phyloP scores from a whole-genome alignment of 2,797 vertebrate genomes.

The Vipera latastei region DNA sequence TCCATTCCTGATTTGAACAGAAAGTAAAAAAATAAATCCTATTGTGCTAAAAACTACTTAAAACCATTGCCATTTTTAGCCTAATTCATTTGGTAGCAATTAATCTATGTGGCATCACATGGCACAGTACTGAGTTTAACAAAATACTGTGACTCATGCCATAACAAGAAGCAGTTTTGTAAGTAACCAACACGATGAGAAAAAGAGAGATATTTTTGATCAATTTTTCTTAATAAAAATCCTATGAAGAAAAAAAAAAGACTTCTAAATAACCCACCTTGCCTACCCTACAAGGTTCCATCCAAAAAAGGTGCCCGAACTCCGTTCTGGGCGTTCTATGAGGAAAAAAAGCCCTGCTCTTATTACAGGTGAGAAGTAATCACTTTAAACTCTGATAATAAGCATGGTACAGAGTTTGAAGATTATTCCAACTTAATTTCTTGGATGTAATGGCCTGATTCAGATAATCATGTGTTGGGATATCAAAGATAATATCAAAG shows the following conservation, averaged over 20 bases:
- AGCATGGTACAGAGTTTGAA: not conserved
- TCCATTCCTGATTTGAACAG: not conserved
- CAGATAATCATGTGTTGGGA: not conserved
- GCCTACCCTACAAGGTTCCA: too few species aligned
- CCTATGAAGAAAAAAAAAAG: not conserved
- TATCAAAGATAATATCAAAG: not conserved
- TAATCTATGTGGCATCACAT: not conserved
- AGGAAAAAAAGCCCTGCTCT: not conserved
- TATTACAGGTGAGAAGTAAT: slow-evolving; percentile 5
- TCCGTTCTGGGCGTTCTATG: too few species aligned
- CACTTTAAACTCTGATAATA: not conserved
- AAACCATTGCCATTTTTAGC: not conserved
- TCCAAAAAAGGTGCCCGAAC: too few species aligned
- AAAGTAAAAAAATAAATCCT: not conserved
- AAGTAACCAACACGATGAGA: not conserved
- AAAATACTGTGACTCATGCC: not conserved
- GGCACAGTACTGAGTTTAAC: not conserved
- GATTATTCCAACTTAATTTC: not conserved
- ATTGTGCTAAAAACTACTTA: not conserved
- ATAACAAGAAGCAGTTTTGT: not conserved
- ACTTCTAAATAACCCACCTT: not conserved
- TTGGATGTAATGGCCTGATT: not conserved
- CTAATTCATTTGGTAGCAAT: not conserved
- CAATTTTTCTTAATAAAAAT: not conserved
- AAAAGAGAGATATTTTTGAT: not conserved